phyloP scores from a whole-genome alignment of 2,797 vertebrate genomes.

The Sebastes miniatus region DNA sequence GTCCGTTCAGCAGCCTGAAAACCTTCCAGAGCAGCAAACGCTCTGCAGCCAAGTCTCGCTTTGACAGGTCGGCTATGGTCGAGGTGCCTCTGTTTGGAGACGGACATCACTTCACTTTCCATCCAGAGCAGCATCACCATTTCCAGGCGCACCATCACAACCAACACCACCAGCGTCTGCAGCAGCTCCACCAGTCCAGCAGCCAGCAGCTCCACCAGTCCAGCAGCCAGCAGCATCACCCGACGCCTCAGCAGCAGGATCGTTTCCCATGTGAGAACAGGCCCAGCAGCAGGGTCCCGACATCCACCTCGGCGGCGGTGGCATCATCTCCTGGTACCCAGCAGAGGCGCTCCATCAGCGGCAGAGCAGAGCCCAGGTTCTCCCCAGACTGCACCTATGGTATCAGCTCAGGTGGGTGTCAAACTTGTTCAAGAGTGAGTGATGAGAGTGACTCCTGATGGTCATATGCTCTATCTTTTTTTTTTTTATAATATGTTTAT shows the following conservation, averaged over 20 bases:
- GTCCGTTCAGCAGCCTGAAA: conserved; percentile 90
- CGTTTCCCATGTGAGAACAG: conserved; percentile 85
- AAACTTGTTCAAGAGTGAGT: conserved; percentile 59
- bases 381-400: conserved; percentile 85
- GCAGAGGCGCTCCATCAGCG: conserved; percentile 65
- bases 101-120: conserved; percentile 81
- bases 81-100: conserved; percentile 89
- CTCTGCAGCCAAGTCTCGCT: conserved; percentile 85
- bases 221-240: conserved; percentile 75
- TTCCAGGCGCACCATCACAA: conserved; percentile 78
- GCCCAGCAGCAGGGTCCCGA: conserved; percentile 84
- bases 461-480: neutral
- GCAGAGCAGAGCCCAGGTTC: conserved; percentile 76
- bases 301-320: conserved; percentile 78
- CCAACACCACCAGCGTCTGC: conserved; percentile 59
- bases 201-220: conserved; percentile 69
- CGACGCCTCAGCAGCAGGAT: conserved; percentile 51
- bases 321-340: conserved; percentile 66
- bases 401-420: conserved; percentile 90
- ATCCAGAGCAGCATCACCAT: conserved; percentile 74
- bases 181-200: neutral
- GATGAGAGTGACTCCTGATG: neutral
- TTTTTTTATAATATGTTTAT: too few relatives aligned
- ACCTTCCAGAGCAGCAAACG: conserved; percentile 87
- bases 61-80: conserved; percentile 90